Evolutionary conservation across 2,888 invertebrate genomes (phyloP), one percentile per base, ranked within the genome.

Genomic region (Amiota communis): DNA sequence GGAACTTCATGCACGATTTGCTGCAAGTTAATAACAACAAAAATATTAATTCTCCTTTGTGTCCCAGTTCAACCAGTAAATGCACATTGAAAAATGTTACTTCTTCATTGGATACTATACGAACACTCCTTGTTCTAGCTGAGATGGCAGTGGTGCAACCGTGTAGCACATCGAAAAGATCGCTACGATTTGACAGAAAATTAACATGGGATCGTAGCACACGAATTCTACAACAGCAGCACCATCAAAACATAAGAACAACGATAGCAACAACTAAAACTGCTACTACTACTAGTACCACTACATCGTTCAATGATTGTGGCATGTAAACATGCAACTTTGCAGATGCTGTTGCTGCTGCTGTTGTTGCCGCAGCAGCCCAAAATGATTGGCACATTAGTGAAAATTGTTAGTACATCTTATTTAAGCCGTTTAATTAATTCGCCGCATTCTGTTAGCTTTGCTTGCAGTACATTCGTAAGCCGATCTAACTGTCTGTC

Each of bases 401-500:
- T 80, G 76, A 72, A 81, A 84, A 82, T 84, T 81, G 83, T 82
- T 79, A 78, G 79, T 86, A 84, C 84, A 82, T 83, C 86, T 86
- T 81, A 86, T 77, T 86, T 84, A 82, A 82, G 81, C 70, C 76
- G 72, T 76, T 80, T 80, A 80, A 77, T 82, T 80, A 81, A 81
- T 78, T 78, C 73, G 69, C 71, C 75, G 72, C 74, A 73, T 78
- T 75, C 76, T 75, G 69, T 20, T 59, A 47, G 17, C 59, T 49
- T 17, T 20, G 59, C 53, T 59, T 59, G 20, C 20, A 8, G 8
- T 20, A 12, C 59, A 17, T 10, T 20, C 59, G 9, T 15, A 57
- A 13, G n/a, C 17, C 15, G 8, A 17, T 57, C 57, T 57, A 2
- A 8, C 53, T 51, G 53, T 53, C 53, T 53, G 53, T 53, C 53